Conservation (phyloP, 2,888 invertebrate genomes). For the Cremastinae sp. region DNA sequence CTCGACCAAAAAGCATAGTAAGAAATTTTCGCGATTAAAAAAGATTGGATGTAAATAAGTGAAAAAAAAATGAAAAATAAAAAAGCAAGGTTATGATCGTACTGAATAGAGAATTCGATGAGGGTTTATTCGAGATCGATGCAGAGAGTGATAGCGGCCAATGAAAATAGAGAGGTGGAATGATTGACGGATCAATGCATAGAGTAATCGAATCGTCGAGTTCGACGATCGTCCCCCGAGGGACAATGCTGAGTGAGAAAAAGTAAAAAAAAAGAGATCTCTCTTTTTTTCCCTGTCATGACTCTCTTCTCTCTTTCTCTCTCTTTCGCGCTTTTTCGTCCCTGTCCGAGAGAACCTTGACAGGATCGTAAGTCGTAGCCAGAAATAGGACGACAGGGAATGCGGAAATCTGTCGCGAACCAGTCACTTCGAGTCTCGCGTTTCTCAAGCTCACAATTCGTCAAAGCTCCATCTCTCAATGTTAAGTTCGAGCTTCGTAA, state of each 20-base stretch:
- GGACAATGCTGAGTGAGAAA: slow-evolving; percentile 55
- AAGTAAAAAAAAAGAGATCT: slow-evolving; percentile 39
- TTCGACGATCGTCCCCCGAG: slow-evolving; percentile 45
- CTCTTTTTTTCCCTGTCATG: slow-evolving; percentile 25
- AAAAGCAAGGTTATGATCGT: neutral
- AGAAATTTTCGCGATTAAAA: neutral
- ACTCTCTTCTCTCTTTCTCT: neutral
- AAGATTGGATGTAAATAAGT: neutral
- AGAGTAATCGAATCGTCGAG: slow-evolving; percentile 54
- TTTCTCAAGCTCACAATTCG: slow-evolving; percentile 60
- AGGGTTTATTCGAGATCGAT: neutral
- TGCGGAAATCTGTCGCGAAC: slow-evolving; percentile 66
- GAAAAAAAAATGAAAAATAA: neutral
- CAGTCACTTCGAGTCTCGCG: slow-evolving; percentile 60
- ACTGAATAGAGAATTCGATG: neutral
- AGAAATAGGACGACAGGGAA: slow-evolving; percentile 69
- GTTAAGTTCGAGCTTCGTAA: slow-evolving; percentile 69
- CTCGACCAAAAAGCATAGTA: too few species aligned
- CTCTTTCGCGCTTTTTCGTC: slow-evolving; percentile 20
- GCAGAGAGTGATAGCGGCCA: neutral
- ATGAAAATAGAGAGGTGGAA: slow-evolving; percentile 13
- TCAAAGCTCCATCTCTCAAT: slow-evolving; percentile 65
- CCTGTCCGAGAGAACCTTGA: slow-evolving; percentile 21
- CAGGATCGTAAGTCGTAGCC: slow-evolving; percentile 53
- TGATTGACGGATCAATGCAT: slow-evolving; percentile 58